These are phyloP conservation scores for Drosophila seclusa DNA, from an alignment of 2,888 invertebrate genomes.

Conservation along the genomic window DNA sequence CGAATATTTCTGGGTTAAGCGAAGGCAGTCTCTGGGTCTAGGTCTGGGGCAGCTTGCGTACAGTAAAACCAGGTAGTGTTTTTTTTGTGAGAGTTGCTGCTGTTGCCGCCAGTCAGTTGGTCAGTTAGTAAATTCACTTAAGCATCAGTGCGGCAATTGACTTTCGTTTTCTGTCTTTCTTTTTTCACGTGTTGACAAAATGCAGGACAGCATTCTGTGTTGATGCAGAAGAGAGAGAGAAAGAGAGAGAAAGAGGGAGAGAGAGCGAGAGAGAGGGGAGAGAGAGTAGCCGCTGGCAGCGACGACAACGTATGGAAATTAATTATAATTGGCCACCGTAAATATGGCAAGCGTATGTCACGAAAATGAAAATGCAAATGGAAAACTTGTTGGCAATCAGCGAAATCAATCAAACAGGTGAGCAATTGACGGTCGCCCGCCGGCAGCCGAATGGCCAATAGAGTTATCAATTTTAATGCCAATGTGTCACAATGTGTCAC, in stretches of 20 bases:
- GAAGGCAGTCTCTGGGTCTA: constrained; percentile 21
- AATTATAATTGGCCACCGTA: constrained; percentile 74
- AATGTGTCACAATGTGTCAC: constrained; percentile 71
- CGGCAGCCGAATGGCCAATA: constrained; percentile 67
- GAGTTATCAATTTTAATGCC: constrained; percentile 78
- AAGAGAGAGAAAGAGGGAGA: constrained; percentile 48
- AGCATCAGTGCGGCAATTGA: constrained; percentile 32
- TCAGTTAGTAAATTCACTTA: constrained; percentile 50
- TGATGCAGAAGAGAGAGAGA: constrained; percentile 19
- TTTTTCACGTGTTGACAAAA: constrained; percentile 66
- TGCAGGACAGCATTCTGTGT: constrained; percentile 65
- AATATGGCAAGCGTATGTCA: constrained; percentile 32
- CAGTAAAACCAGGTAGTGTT: constrained; percentile 29
- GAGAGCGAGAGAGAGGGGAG: constrained; percentile 31
- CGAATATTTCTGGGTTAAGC: constrained; percentile 19
- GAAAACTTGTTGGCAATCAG: constrained; percentile 77
- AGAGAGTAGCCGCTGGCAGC: constrained; percentile 47
- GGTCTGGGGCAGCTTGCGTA: constrained; percentile 39
- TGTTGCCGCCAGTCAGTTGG: constrained; percentile 48
- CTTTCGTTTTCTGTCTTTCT: constrained; percentile 53
- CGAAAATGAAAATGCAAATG: constrained; percentile 62
- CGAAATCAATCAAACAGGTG: constrained; percentile 72
- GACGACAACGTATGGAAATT: constrained; percentile 56
- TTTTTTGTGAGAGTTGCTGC: constrained; percentile 46
- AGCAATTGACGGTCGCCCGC: constrained; percentile 69